Conservation (phyloP, 1,140 invertebrate species). For the Goniozus legneri region DNA sequence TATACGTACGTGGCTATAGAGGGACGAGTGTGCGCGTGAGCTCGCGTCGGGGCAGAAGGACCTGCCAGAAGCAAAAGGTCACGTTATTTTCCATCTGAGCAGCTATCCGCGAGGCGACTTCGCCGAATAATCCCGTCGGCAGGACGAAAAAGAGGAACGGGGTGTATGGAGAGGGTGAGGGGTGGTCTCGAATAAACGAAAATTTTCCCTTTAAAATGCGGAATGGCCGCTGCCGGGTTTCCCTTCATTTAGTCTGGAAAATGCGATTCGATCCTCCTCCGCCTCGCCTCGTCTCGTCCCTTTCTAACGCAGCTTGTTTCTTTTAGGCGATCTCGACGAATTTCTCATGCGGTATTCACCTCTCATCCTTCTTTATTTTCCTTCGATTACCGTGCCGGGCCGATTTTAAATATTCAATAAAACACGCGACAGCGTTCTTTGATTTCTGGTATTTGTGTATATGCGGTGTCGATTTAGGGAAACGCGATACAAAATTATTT, state of each 20-base stretch:
- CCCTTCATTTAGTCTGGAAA: conserved; percentile 44
- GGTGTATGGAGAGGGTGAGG: conserved; percentile 29
- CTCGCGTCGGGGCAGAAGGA: conserved; percentile 33
- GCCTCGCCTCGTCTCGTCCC: conserved; percentile 12
- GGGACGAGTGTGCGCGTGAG: conserved; percentile 12
- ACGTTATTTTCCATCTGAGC: conserved; percentile 53
- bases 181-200: conserved; percentile 44
- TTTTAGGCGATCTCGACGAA: too few species aligned
- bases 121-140: conserved; percentile 42
- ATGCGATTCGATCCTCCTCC: conserved; percentile 37
- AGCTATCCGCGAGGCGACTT: conserved; percentile 37
- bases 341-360: too few species aligned
- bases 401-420: too few species aligned
- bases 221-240: conserved; percentile 44
- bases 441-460: too few species aligned
- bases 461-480: too few species aligned
- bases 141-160: too few species aligned
- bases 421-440: too few species aligned
- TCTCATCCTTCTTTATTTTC: too few species aligned
- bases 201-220: conserved; percentile 54
- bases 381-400: too few species aligned
- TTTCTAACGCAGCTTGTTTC: too few species aligned
- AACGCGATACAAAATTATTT: too few species aligned
- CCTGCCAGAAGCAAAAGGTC: conserved; percentile 50
- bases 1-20: not conserved